A percentile compares a stretch with the other conserved stretches of the same genome.
Evolutionary conservation across 2,113 vertebrate species (phyloP).

Genomic region (Xenus cinereus): DNA sequence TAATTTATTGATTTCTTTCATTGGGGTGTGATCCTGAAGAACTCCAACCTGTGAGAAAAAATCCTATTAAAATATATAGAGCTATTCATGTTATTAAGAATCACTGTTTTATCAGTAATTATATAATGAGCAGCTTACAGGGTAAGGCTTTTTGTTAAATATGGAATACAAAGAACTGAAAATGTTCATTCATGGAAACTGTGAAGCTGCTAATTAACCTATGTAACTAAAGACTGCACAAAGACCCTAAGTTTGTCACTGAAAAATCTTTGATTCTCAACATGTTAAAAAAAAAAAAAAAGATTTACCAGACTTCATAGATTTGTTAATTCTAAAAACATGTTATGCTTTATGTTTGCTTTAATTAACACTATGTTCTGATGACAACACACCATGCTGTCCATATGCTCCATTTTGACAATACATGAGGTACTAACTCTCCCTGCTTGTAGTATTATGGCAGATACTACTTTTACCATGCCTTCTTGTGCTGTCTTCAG

Average conservation of each 20-base stretch:
- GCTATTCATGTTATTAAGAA: background rate
- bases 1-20: background rate
- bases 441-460: background rate
- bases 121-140: background rate
- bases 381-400: background rate
- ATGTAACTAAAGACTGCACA: background rate
- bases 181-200: background rate
- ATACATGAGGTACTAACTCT: background rate
- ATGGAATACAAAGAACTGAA: background rate
- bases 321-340: background rate
- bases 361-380: slow-evolving; percentile 26
- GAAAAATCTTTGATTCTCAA: background rate
- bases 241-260: background rate
- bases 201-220: background rate
- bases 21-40: background rate
- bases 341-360: background rate
- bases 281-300: background rate
- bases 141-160: background rate
- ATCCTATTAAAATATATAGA: background rate
- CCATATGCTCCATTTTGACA: slow-evolving; percentile 27
- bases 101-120: background rate
- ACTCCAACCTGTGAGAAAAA: background rate
- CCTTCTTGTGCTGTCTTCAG: background rate
- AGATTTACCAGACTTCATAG: background rate
- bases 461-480: background rate